A percentile compares a stretch with the other conserved stretches of the same genome.
phyloP scores from a whole-genome alignment of 2,113 vertebrate species.

The Accipiter cooperii region DNA sequence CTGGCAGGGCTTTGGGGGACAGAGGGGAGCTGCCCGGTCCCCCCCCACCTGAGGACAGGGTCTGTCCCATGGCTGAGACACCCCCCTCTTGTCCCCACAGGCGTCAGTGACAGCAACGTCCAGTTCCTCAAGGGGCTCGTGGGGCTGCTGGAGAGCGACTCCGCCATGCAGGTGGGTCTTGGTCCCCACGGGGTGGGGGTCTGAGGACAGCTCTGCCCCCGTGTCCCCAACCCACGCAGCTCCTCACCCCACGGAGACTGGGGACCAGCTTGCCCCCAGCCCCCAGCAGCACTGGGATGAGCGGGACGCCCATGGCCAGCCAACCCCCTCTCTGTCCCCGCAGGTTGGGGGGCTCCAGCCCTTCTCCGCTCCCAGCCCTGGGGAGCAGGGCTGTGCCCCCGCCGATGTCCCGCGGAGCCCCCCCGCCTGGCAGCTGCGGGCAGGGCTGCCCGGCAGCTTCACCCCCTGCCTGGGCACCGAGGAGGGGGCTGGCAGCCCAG shows the following conservation, averaged over 20 bases:
- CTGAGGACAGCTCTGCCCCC: background rate
- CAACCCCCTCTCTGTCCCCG: background rate
- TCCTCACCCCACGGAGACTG: background rate
- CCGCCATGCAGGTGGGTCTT: background rate
- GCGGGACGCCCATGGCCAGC: background rate
- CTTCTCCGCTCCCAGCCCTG: background rate
- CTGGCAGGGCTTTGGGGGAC: background rate
- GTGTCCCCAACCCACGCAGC: background rate
- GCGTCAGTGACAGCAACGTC: background rate
- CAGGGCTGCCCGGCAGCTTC: background rate
- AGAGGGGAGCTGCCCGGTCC: background rate
- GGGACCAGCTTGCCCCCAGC: too few species aligned
- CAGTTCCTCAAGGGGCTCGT: slow-evolving; percentile 17
- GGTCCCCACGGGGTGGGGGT: background rate
- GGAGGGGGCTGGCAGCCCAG: background rate
- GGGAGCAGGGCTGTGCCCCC: background rate
- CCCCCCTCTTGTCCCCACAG: background rate
- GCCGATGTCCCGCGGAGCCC: background rate
- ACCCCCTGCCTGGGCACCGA: background rate
- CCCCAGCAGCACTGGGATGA: background rate
- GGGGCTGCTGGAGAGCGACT: background rate
- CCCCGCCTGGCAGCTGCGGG: background rate
- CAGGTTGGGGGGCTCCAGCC: background rate
- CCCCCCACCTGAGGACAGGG: background rate
- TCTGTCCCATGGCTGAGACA: background rate